Conservation (phyloP, 1,140 invertebrate genomes). For the Drosophila sp. region DNA sequence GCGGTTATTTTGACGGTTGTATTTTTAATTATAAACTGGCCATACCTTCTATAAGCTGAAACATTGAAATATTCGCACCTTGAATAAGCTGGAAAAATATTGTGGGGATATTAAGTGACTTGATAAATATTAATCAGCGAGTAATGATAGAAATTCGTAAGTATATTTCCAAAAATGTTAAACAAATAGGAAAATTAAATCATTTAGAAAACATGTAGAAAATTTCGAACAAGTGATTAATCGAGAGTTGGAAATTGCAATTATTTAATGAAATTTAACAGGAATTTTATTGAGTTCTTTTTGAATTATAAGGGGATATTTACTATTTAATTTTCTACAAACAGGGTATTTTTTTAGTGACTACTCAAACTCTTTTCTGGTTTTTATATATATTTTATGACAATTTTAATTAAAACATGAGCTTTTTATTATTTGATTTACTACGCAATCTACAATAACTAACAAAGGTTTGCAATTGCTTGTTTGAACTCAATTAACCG, state of each 20-base stretch:
- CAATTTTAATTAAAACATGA: constrained; percentile 76
- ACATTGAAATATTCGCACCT: constrained; percentile 32
- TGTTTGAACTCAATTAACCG: constrained; percentile 78
- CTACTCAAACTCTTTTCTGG: not conserved
- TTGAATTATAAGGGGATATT: too few relatives aligned
- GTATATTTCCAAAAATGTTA: not conserved
- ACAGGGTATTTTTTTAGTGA: constrained; percentile 17
- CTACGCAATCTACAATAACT: constrained; percentile 34
- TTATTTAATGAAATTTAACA: too few relatives aligned
- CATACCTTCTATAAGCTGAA: constrained; percentile 59
- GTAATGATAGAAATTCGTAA: not conserved
- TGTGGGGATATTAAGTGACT: not conserved
- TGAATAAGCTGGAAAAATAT: not conserved
- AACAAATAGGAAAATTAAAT: too few relatives aligned
- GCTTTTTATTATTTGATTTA: constrained; percentile 73
- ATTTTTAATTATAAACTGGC: constrained; percentile 69
- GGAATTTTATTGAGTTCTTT: too few relatives aligned
- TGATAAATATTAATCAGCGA: too few relatives aligned
- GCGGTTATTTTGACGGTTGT: constrained; percentile 21
- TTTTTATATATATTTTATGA: constrained; percentile 29
- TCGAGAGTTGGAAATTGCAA: too few relatives aligned
- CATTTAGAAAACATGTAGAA: too few relatives aligned
- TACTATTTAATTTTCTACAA: too few relatives aligned
- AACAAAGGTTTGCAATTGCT: constrained; percentile 74
- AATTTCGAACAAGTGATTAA: too few relatives aligned